Evolutionary conservation across 1,140 invertebrate genomes (phyloP).

Genomic region (Atopsyche davidsoni): DNA sequence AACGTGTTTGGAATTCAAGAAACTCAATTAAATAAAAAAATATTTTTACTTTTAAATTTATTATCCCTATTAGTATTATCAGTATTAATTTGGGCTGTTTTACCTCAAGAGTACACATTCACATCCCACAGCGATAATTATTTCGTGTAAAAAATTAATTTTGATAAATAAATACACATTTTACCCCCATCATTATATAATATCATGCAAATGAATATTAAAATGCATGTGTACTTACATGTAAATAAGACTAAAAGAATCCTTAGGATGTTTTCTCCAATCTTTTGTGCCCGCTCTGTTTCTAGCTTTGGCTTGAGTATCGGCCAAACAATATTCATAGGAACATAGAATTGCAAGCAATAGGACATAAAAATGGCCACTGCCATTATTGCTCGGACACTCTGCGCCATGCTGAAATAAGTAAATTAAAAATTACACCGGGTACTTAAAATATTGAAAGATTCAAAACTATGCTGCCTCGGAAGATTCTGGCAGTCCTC

Average conservation of each 20-base stretch:
- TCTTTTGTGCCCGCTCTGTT: conserved; percentile 50
- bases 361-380: conserved; percentile 82
- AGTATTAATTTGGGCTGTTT: no score
- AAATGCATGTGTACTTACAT: conserved; percentile 57
- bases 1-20: no score
- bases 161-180: no score
- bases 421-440: no score
- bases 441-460: conserved; percentile 12
- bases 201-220: conserved; percentile 10
- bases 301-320: conserved; percentile 56
- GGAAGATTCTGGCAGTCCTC: no score
- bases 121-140: no score
- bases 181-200: no score
- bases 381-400: conserved; percentile 77
- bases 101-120: no score
- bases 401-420: conserved; percentile 70
- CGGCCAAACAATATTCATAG: conserved; percentile 84
- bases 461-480: neutral
- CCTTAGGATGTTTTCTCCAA: conserved; percentile 64
- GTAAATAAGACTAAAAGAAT: conserved; percentile 68
- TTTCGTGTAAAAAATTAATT: no score
- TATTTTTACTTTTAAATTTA: no score
- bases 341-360: conserved; percentile 88
- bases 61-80: no score
- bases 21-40: no score